Evolutionary conservation across 2,797 vertebrate genomes (phyloP), one percentile per base, ranked within the genome.

Genomic region (Falco cherrug): DNA sequence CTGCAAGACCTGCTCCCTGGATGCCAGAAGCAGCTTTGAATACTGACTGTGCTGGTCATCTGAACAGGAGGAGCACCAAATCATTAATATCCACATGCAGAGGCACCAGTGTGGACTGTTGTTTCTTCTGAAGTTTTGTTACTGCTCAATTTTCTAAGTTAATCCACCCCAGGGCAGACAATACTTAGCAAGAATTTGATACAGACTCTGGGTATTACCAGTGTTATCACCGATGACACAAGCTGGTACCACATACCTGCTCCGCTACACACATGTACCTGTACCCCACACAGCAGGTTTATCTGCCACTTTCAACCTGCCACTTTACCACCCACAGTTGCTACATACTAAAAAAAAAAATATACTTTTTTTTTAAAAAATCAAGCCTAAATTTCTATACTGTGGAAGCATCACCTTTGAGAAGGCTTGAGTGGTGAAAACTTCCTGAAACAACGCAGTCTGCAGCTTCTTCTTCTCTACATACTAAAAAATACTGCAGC

Each of bases 11-110:
- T 99, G 99, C 47, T 98, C 96, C 37, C 98, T 98, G 24, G 99
- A 99, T 50, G 99, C 99, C 98, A 99, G 97, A 93, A 99, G 98
- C 94, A 99, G 98, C 98, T 99, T 99, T 69, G 99, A 99, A 97
- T 99, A 99, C 28, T 99, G 98, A 91, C 99, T 98, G 54, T 99
- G 98, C 80, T 98, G 97, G 59, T 98, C 97, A 97, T 99, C 99
- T 99, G 84, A 19, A 94, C 18, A 84, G 61, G 90, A 93, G 24
- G n/a, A 94, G 25, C 37, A 90, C 5, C 79, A 86, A 56, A 80
- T 15, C 68, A 48, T 96, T 77, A 95, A 29, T 7, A 84, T 10
- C 37, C 6, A 4, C 10, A 24, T 0, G 0, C 0, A 77, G 48
- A 87, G 12, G 10, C 63, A 67, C 10, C 48, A 48, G 8, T 33